Evolutionary conservation across 2,113 vertebrate species (phyloP), one percentile per base, ranked within the genome.

Genomic region (Martes martes): DNA sequence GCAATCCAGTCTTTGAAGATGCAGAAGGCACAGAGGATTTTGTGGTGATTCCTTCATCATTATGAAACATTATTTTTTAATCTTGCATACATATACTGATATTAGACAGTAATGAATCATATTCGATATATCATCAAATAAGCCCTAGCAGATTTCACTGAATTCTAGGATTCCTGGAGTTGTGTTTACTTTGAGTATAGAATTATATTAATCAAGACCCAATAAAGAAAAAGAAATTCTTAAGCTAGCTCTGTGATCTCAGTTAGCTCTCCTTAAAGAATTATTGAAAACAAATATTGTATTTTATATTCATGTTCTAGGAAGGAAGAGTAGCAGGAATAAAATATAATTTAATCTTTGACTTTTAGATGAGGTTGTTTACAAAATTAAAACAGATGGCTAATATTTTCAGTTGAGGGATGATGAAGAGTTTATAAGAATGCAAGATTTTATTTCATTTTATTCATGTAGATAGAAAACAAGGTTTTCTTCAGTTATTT

Each of bases 321-420:
- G 18, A 67, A 93, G 28, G 18, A 65, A 78, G 31, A 47, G 26
- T 91, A 91, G 69, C 24, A 94, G 11, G 36, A 73, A 93, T 45
- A 59, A 80, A 73, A 59, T 81, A 50, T 11, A 82, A 61, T 79
- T 96, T 95, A 71, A 74, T 73, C 67, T 94, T 93, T 79, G 69
- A 50, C 31, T 91, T 96, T 80, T 94, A 92, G 14, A 59, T 91
- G 42, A 89, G 26, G 14, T 3, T 81, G 13, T 88, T 97, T 88
- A 89, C 42, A 93, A 94, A 97, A 96, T 52, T 95, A 92, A 95
- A 97, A 94, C 94, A 95, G 83, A 94, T 90, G 89, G 33, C 19
- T 63, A 71, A 42, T 76, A 57, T 91, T 92, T 93, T 85, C 81
- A 91, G 89, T 81, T 85, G 65, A 71, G 65, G 63, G 7, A 33